Conservation (phyloP, 1,140 invertebrate genomes). For the Pogonomyrmex barbatus region DNA sequence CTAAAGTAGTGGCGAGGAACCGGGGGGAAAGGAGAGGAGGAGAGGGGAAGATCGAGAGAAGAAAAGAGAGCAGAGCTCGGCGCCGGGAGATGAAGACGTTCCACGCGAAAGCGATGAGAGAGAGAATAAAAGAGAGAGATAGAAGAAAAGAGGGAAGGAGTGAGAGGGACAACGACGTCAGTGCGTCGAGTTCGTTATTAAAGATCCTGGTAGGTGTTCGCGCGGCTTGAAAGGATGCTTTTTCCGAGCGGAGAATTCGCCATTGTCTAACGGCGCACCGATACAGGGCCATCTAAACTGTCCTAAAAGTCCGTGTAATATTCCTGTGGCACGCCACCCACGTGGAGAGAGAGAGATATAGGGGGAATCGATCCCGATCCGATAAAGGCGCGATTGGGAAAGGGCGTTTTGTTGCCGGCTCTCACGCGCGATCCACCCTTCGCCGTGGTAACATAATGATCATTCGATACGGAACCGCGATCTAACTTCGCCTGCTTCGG, state of each 20-base stretch:
- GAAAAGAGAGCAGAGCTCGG: conserved; percentile 64
- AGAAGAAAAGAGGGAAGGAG: background rate
- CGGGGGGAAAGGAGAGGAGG: background rate
- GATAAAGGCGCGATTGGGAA: conserved; percentile 65
- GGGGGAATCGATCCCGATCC: conserved; percentile 24
- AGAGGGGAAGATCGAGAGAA: conserved; percentile 48
- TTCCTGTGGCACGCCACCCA: conserved; percentile 60
- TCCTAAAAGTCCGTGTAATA: conserved; percentile 68
- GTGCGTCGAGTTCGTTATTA: conserved; percentile 19
- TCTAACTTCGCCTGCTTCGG: conserved; percentile 20
- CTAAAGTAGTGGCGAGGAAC: background rate
- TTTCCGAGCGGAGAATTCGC: conserved; percentile 51
- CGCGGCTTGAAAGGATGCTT: conserved; percentile 64
- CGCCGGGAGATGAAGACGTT: conserved; percentile 62
- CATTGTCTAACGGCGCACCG: conserved; percentile 64
- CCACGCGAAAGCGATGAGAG: conserved; percentile 37
- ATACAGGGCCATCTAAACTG: conserved; percentile 61
- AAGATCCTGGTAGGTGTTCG: conserved; percentile 64
- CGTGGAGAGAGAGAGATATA: conserved; percentile 52
- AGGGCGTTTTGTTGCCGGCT: conserved; percentile 48
- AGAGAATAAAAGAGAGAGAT: background rate
- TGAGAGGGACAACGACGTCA: conserved; percentile 1
- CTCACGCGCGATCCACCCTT: conserved; percentile 58
- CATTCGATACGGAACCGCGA: conserved; percentile 56
- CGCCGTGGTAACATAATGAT: conserved; percentile 41